Percentiles rank a stretch among this genome's conserved stretches.
phyloP scores from a whole-genome alignment of 2,113 vertebrate species.

The Rhodinocichla rosea region DNA sequence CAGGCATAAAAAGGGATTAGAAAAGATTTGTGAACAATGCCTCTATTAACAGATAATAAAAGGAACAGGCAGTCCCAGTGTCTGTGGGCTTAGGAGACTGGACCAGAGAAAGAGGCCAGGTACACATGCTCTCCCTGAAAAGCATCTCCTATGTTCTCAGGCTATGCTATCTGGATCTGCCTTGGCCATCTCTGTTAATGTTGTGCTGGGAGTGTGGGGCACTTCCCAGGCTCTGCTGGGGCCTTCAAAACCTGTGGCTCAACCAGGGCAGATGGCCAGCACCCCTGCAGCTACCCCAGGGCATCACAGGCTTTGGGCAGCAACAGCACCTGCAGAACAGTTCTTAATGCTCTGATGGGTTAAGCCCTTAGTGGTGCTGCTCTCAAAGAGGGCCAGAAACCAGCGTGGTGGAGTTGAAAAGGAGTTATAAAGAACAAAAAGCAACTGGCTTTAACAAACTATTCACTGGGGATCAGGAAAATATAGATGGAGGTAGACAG shows the following conservation, averaged over 20 bases:
- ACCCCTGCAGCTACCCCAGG: neutral
- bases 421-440: neutral
- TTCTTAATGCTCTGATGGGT: neutral
- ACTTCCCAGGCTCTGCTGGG: neutral
- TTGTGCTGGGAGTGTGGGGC: neutral
- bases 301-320: fast-evolving
- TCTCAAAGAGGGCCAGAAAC: neutral
- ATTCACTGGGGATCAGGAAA: neutral
- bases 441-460: neutral
- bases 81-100: neutral
- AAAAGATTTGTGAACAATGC: conserved; percentile 34
- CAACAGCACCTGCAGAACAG: neutral
- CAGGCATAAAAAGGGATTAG: conserved; percentile 40
- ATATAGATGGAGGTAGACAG: neutral
- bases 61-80: neutral
- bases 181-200: neutral
- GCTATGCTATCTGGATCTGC: neutral
- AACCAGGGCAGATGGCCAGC: neutral
- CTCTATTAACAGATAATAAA: conserved; percentile 2
- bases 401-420: neutral
- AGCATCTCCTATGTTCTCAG: neutral
- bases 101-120: neutral
- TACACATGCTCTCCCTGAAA: fast-evolving
- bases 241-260: neutral
- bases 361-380: neutral